These are phyloP conservation scores for Burhinus oedicnemus DNA, from an alignment of 2,113 vertebrate genomes.

Conservation along the genomic window DNA sequence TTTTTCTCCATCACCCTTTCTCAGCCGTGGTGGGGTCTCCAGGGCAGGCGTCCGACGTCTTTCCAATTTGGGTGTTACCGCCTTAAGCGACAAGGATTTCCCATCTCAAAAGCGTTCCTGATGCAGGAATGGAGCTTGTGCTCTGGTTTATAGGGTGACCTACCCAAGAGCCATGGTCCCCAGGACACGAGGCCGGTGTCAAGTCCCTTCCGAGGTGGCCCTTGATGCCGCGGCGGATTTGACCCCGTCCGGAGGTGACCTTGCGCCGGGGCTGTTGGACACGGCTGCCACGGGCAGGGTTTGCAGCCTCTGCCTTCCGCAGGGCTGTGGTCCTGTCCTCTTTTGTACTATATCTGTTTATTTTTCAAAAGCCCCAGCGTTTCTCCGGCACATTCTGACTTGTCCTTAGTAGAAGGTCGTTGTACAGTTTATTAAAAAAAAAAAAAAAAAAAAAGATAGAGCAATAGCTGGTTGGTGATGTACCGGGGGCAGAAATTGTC, in stretches of 20 bases:
- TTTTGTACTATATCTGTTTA: neutral
- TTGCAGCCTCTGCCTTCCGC: neutral
- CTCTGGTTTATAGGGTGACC: neutral
- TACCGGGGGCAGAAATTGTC: neutral
- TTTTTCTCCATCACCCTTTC: neutral
- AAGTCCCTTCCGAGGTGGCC: neutral
- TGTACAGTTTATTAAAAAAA: neutral
- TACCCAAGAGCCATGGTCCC: fast-evolving
- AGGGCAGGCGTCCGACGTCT: neutral
- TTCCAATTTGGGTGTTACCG: fast-evolving
- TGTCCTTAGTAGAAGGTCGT: neutral
- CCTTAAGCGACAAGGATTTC: fast-evolving
- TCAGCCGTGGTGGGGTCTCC: fast-evolving
- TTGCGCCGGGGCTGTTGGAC: neutral
- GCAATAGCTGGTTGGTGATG: neutral
- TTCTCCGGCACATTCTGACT: neutral
- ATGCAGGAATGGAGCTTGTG: neutral
- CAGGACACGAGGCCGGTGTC: fast-evolving
- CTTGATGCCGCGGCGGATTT: fast-evolving
- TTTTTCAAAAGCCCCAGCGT: neutral
- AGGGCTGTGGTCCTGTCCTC: neutral
- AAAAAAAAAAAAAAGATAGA: neutral
- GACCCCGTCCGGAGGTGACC: neutral
- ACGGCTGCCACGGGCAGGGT: fast-evolving
- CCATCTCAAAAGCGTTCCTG: fast-evolving